phyloP scores from a whole-genome alignment of 2,797 vertebrate genomes.

The Brotula barbata region DNA sequence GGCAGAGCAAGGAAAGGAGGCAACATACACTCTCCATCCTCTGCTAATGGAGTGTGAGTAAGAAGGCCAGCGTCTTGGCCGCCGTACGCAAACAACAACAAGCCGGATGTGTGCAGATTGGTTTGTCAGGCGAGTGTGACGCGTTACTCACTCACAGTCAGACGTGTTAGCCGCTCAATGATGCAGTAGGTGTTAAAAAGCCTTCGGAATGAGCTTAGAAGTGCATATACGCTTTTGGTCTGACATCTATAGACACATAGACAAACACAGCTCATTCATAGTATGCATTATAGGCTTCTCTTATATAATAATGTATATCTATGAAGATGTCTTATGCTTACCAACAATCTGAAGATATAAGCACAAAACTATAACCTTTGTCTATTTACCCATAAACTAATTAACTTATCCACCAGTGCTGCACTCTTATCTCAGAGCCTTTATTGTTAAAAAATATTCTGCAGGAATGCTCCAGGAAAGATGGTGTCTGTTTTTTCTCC shows the following conservation, averaged over 20 bases:
- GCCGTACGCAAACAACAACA: constrained; percentile 30
- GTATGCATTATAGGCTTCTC: background rate
- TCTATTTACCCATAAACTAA: constrained; percentile 14
- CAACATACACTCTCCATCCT: constrained; percentile 28
- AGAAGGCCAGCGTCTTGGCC: constrained; percentile 25
- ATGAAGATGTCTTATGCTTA: too few species aligned
- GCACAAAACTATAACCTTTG: constrained; percentile 20
- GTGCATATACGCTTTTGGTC: constrained; percentile 2
- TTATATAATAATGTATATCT: too few species aligned
- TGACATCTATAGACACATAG: constrained; percentile 5
- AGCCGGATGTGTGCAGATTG: constrained; percentile 26
- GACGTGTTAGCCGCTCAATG: constrained; percentile 29
- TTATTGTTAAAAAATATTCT: background rate
- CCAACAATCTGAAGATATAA: too few species aligned
- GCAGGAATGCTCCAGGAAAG: constrained; percentile 8
- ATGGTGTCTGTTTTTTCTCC: background rate
- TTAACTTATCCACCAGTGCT: constrained; percentile 3
- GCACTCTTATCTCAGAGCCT: constrained; percentile 1
- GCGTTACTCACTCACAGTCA: constrained; percentile 35
- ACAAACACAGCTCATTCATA: background rate
- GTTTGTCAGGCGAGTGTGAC: constrained; percentile 37
- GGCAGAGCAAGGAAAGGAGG: constrained; percentile 28
- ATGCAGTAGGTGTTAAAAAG: constrained; percentile 55
- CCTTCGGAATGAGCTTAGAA: constrained; percentile 35
- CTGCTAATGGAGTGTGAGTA: constrained; percentile 41